Base-by-base conservation (phyloP, 2,888 invertebrate genomes). In the Tribolium freemani region DNA sequence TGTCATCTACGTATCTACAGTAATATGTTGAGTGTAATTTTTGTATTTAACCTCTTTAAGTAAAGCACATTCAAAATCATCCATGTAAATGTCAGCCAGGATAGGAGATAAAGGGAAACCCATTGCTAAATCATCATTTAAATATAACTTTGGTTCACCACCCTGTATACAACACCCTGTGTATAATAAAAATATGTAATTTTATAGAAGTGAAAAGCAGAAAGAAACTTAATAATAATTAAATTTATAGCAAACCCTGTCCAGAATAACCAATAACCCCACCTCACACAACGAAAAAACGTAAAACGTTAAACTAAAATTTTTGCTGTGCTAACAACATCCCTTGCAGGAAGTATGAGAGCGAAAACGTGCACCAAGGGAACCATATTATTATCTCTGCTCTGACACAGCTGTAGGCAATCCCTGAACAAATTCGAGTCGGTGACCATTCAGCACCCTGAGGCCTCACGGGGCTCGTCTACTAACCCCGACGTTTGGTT, bases 401-500 rank as follows among this genome's bases (percentile, higher is more conserved):
- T 73, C 54, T 56, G 67, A 70, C 63, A 73, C 75, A 64, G 69
- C 66, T 74, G 70, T 61, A 72, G 75, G 76, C 76, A 78, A 76
- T 75, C 74, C 76, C 72, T 77, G 76, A 78, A 75, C 81, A 75
- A 72, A 80, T 80, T 78, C 77, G 79, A 82, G n/a, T 82, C 82
- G 77, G 82, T 84, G 84, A 83, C 84, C 84, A 84, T 83, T 85
- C 85, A 84, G 84, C 84, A 84, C 83, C 83, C 82, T 76, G 76
- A 71, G 75, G 80, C 82, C 84, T 77, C 83, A 75, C 77, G 84
- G 84, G 85, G 78, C 83, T 84, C 84, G 82, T 85, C 81, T 81
- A 78, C 80, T 81, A 79, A 76, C 80, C 81, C 83, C 80, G 80
- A 83, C 85, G 85, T 86, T 86, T 86, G 85, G 85, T 85, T 85